phyloP scores from a whole-genome alignment of 2,797 vertebrate genomes.

The Acanthornis magna region DNA sequence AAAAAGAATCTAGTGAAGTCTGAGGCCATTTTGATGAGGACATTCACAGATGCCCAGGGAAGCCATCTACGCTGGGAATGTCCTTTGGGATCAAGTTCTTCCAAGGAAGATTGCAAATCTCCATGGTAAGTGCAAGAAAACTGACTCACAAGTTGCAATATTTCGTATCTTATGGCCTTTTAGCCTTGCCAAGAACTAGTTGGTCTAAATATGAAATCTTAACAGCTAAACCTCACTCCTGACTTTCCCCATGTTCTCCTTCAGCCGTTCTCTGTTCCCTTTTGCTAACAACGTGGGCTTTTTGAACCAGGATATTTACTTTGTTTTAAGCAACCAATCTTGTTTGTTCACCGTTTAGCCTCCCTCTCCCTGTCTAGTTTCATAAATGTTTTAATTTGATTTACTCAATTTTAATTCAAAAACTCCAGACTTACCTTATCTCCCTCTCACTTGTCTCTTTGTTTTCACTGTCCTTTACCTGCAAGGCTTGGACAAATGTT shows the following conservation, averaged over 20 bases:
- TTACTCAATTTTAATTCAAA: background rate
- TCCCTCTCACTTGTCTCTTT: background rate
- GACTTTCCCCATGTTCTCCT: rapidly evolving
- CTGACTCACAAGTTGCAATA: background rate
- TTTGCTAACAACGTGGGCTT: background rate
- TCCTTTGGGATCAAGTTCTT: background rate
- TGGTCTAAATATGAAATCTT: background rate
- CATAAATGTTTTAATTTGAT: background rate
- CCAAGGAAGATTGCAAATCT: background rate
- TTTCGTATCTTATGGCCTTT: background rate
- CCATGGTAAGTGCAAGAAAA: background rate
- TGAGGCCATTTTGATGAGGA: background rate
- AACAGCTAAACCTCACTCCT: background rate
- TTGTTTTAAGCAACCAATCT: background rate
- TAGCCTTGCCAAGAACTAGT: background rate
- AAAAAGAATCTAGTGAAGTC: background rate
- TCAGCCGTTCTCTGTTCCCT: background rate
- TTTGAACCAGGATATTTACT: background rate
- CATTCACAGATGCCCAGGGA: background rate
- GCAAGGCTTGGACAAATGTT: background rate
- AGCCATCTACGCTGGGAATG: background rate
- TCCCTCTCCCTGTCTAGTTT: background rate
- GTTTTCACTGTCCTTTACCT: background rate
- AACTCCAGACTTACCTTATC: background rate
- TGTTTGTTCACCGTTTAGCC: background rate